These are phyloP conservation scores for Stichodactyla helianthus DNA, from an alignment of 64 coral and sea anemone genomes.

Conservation along the genomic window DNA sequence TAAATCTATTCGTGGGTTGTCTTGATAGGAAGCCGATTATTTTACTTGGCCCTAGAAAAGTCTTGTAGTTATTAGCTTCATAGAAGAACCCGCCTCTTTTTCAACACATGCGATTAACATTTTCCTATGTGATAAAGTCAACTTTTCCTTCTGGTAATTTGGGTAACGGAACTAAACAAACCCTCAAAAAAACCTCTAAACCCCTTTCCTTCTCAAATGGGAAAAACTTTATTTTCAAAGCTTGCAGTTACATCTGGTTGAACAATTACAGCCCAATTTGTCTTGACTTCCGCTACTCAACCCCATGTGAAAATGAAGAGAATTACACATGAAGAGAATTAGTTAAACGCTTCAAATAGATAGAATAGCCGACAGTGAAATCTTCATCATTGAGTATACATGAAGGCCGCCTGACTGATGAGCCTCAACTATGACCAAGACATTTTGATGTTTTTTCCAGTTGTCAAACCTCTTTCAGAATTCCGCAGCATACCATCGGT, in stretches of 20 bases:
- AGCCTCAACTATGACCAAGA: neutral
- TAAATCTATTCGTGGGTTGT: neutral
- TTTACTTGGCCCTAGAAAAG: neutral
- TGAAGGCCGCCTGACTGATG: slow-evolving; percentile 10
- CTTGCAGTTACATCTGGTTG: neutral
- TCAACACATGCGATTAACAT: slow-evolving; percentile 1
- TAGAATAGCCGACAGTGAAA: slow-evolving; percentile 4
- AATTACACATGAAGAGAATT: slow-evolving; percentile 13
- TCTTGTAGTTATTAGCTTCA: neutral
- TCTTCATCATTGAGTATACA: slow-evolving; percentile 1
- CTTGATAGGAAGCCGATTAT: neutral
- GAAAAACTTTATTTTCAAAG: neutral
- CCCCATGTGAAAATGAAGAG: neutral
- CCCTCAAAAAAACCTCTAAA: neutral
- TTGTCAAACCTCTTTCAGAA: neutral
- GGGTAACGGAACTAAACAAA: neutral
- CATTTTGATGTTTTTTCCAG: slow-evolving; percentile 10
- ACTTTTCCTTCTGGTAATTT: neutral
- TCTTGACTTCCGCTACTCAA: neutral
- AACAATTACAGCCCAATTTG: neutral
- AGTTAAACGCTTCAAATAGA: slow-evolving; percentile 19
- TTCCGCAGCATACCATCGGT: neutral
- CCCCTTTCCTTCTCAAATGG: neutral
- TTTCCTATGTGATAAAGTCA: neutral
- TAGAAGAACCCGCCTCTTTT: neutral